Evolutionary conservation across 2,797 vertebrate species (phyloP).

Genomic region (Bufotes viridis): DNA sequence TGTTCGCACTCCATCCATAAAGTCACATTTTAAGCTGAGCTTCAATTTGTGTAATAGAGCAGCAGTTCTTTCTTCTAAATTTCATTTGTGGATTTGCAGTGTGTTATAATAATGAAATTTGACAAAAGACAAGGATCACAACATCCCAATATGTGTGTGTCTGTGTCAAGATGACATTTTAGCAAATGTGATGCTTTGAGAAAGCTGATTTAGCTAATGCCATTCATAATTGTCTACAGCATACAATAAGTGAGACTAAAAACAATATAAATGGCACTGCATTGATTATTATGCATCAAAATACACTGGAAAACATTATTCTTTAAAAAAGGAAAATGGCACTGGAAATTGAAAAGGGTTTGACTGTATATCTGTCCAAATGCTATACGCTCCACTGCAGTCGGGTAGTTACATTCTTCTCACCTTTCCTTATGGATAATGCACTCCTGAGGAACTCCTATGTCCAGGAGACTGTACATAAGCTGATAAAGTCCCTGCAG

Average conservation of each 20-base stretch:
- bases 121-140: constrained; percentile 22
- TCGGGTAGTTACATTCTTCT: no score
- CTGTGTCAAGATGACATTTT: constrained; percentile 4
- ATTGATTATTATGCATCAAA: not conserved
- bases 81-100: not conserved
- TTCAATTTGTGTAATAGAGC: not conserved
- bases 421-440: no score
- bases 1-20: not conserved
- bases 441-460: no score
- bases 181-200: constrained; percentile 12
- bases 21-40: not conserved
- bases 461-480: no score
- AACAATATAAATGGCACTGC: not conserved
- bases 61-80: not conserved
- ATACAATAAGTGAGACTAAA: not conserved
- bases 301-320: not conserved
- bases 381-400: no score
- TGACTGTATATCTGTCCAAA: no score
- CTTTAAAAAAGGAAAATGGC: not conserved
- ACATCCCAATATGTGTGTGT: not conserved
- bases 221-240: not conserved
- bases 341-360: no score
- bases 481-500: no score
- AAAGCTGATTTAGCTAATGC: not conserved
- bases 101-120: constrained; percentile 9